Evolutionary conservation across 2,113 vertebrate species (phyloP).

Genomic region (Panthera tigris): DNA sequence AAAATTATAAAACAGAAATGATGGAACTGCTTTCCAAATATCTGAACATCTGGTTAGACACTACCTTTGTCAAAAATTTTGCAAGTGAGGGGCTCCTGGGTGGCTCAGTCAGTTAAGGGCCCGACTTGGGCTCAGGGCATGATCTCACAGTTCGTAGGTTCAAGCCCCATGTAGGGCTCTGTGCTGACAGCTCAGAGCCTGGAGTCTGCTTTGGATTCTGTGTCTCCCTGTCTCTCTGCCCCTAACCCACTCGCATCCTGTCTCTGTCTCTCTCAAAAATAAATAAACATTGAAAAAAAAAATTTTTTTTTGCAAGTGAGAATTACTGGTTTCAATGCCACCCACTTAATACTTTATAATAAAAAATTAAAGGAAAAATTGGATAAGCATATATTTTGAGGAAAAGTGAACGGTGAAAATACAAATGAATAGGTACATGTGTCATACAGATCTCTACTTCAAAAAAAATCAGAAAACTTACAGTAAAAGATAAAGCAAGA

Average conservation of each 20-base stretch:
- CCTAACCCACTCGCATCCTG: too few species aligned
- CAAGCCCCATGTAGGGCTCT: background rate
- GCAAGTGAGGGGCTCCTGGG: background rate
- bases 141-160: background rate
- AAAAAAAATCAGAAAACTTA: background rate
- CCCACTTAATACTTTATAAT: background rate
- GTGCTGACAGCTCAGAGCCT: too few species aligned
- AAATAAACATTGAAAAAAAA: background rate
- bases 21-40: background rate
- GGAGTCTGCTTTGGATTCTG: too few species aligned
- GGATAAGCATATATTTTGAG: background rate
- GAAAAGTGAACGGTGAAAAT: background rate
- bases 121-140: background rate
- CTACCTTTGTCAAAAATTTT: background rate
- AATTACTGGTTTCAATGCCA: background rate
- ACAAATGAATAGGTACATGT: background rate
- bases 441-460: background rate
- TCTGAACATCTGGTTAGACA: background rate
- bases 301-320: background rate
- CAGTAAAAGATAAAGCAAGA: background rate
- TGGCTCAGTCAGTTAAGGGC: background rate
- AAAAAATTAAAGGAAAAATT: background rate
- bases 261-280: too few species aligned
- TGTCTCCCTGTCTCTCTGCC: too few species aligned
- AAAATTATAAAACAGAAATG: background rate